Conservation (phyloP, 2,797 vertebrate species). For the Acanthopagrus latus region DNA sequence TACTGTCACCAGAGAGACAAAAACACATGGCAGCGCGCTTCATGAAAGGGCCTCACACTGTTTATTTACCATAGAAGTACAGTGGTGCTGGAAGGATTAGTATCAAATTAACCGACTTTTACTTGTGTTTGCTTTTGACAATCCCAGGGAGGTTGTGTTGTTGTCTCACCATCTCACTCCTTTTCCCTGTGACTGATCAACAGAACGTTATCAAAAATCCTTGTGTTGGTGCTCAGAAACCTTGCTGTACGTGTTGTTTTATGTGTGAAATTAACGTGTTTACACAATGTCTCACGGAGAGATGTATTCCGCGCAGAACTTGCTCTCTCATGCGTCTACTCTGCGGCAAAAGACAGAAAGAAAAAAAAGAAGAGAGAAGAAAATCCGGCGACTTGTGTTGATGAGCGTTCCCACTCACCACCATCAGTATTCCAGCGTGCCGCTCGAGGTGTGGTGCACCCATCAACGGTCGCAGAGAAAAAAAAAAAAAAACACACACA, state of each 20-base stretch:
- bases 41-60: slow-evolving; percentile 4
- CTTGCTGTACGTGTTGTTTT: background rate
- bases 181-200: slow-evolving; percentile 12
- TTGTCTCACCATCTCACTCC: background rate
- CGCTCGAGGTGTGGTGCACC: slow-evolving; percentile 62
- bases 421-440: slow-evolving; percentile 74
- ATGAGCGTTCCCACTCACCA: slow-evolving; percentile 51
- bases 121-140: slow-evolving; percentile 16
- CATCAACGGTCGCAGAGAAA: slow-evolving; percentile 55
- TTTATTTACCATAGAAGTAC: background rate
- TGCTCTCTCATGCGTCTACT: slow-evolving; percentile 44
- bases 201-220: background rate
- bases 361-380: no score
- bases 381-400: slow-evolving; percentile 48
- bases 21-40: slow-evolving; percentile 27
- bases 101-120: slow-evolving; percentile 3
- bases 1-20: slow-evolving; percentile 39
- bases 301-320: slow-evolving; percentile 33
- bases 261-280: slow-evolving; percentile 42
- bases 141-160: background rate
- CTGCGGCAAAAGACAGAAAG: slow-evolving; percentile 24
- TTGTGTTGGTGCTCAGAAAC: background rate
- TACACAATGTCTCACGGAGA: slow-evolving; percentile 36
- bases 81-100: background rate
- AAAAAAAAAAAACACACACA: slow-evolving; percentile 28